Evolutionary conservation across 2,113 vertebrate genomes (phyloP).

Genomic region (Todiramphus chloris): DNA sequence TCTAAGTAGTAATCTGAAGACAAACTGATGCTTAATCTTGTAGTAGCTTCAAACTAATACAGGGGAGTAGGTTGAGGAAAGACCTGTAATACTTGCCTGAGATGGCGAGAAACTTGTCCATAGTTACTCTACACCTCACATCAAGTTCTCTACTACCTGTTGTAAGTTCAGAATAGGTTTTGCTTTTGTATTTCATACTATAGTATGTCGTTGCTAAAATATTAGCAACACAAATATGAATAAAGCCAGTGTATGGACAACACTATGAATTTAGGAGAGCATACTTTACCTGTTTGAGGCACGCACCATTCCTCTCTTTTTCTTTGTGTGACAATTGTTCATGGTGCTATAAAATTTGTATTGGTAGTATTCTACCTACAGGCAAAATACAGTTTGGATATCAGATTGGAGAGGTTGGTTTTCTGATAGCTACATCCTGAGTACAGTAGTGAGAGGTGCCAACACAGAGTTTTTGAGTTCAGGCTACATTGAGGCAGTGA

Average conservation of each 20-base stretch:
- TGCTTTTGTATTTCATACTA: not conserved
- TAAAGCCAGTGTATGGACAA: not conserved
- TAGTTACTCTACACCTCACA: not conserved
- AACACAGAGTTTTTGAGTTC: not conserved
- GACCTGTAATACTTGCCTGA: not conserved
- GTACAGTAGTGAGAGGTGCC: not conserved
- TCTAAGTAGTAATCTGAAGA: not conserved
- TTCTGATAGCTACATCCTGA: not conserved
- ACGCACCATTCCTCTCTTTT: not conserved
- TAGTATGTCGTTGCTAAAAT: not conserved
- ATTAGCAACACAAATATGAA: not conserved
- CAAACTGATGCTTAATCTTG: not conserved
- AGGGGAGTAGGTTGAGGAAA: not conserved
- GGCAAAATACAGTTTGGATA: not conserved
- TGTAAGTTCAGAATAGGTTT: not conserved
- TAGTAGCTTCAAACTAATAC: not conserved
- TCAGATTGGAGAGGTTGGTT: not conserved
- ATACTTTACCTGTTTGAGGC: not conserved
- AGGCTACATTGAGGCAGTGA: not conserved
- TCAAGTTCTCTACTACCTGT: not conserved
- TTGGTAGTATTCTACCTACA: not conserved
- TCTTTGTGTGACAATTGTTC: not conserved
- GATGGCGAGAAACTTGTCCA: not conserved
- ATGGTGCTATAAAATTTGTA: accelerated
- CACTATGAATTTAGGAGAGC: not conserved